A percentile compares a stretch with the other conserved stretches of the same genome.
phyloP scores from a whole-genome alignment of 2,797 vertebrate genomes.

The Chaenodraco wilsoni region DNA sequence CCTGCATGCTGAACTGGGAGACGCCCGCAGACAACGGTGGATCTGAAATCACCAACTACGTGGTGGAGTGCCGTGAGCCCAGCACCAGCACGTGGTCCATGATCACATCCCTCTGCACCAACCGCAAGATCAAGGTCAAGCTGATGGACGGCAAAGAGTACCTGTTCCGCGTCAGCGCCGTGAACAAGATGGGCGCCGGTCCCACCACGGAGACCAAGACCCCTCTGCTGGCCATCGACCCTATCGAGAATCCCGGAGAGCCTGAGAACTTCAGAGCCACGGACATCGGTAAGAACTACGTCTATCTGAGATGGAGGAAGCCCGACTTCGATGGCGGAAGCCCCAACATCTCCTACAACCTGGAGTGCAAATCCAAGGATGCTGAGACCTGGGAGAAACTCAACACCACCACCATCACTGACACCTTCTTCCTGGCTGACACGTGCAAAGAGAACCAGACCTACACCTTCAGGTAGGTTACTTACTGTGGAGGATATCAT shows the following conservation, averaged over 20 bases:
- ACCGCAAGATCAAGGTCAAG: conserved; percentile 93
- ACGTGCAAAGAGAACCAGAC: conserved; percentile 93
- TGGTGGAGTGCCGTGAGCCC: conserved; percentile 96
- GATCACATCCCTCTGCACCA: conserved; percentile 93
- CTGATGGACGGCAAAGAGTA: conserved; percentile 95
- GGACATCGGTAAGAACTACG: conserved; percentile 94
- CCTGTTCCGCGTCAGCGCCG: conserved; percentile 96
- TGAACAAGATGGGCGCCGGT: conserved; percentile 96
- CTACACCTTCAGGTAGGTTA: conserved; percentile 82
- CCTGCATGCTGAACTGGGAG: conserved; percentile 96
- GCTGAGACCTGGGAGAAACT: conserved; percentile 93
- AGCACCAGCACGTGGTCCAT: conserved; percentile 94
- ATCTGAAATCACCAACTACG: conserved; percentile 98
- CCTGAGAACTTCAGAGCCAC: conserved; percentile 96
- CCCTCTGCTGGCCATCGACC: conserved; percentile 92
- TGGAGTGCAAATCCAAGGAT: conserved; percentile 92
- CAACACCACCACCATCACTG: conserved; percentile 87
- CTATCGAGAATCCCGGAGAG: conserved; percentile 93
- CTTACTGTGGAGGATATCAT: too few relatives aligned
- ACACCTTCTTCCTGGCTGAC: conserved; percentile 94
- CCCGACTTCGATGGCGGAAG: conserved; percentile 98
- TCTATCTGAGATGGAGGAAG: conserved; percentile 93
- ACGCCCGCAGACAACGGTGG: conserved; percentile 96
- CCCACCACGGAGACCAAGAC: conserved; percentile 93
- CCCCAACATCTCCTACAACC: conserved; percentile 92